Evolutionary conservation across 2,113 vertebrate species (phyloP).

Genomic region (Gallinago media): DNA sequence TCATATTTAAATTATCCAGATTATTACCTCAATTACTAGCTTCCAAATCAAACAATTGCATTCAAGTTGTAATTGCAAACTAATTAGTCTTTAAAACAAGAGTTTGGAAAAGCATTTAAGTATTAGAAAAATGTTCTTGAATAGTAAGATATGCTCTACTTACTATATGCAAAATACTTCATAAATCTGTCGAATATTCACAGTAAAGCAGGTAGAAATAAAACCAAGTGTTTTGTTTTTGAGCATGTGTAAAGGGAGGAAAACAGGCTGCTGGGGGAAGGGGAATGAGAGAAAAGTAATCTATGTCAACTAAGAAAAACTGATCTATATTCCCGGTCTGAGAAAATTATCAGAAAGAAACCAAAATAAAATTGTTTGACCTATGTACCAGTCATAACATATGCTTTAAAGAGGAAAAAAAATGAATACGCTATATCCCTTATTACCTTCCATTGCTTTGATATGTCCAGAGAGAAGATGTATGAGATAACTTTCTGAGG

Average conservation of each 20-base stretch:
- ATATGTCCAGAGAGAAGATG: constrained; percentile 34
- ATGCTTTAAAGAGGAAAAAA: constrained; percentile 1
- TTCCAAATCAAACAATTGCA: constrained; percentile 31
- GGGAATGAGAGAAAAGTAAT: constrained; percentile 44
- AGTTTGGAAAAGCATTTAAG: neutral
- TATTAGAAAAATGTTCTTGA: constrained; percentile 2
- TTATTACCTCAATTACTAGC: neutral
- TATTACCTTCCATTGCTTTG: constrained; percentile 34
- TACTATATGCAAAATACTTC: constrained; percentile 23
- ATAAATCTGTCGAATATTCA: constrained; percentile 43
- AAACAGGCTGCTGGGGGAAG: neutral
- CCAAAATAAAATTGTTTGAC: constrained; percentile 62
- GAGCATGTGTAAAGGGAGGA: neutral
- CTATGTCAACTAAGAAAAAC: constrained; percentile 21
- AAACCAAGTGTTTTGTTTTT: neutral
- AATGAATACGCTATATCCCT: constrained; percentile 25
- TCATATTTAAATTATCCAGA: constrained; percentile 1
- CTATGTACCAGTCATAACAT: constrained; percentile 28
- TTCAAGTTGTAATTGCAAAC: constrained; percentile 31
- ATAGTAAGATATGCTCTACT: neutral
- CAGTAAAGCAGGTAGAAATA: neutral
- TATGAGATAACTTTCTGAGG: constrained; percentile 32
- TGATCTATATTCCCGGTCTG: constrained; percentile 48
- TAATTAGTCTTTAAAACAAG: constrained; percentile 23
- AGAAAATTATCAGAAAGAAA: constrained; percentile 51